Evolutionary conservation across 2,888 invertebrate species (phyloP), one percentile per base, ranked within the genome.

Genomic region (Apamea epomidion): DNA sequence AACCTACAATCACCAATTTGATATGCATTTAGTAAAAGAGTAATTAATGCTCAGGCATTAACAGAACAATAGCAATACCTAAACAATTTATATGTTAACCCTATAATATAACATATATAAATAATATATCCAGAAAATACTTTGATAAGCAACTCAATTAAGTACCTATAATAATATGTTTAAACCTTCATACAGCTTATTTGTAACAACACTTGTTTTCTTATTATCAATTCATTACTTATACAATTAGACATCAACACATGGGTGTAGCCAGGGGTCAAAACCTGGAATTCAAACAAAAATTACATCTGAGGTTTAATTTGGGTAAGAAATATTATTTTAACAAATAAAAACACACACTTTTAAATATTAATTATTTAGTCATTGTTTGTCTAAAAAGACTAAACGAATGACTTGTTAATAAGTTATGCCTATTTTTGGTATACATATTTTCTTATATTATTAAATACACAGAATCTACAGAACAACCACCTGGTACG

Each of bases 141-240:
- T 45, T 48, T 54, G 72, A 74, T 83, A 71, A 71, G 60, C n/a
- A 21, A 70, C 18, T 45, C 60, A 83, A 69, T 25, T 75, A 14
- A 12, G 29, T 42, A 58, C 12, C 10, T 25, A 42, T 32, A 75
- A 76, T 58, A 58, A 58, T 42, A 42, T 29, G 25, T 42, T 58
- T 25, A 42, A 29, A 54, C 51, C 21, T 18, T 21, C 25, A 37
- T 25, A 29, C 32, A 76, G n/a, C 18, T 76, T 37, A 14, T 60
- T 54, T 14, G 18, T 65, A 48, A n/a, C 16, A 37, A 58, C 25
- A 51, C 14, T 32, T 67, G 32, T 67, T 71, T 82, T 65, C 29
- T 48, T 60, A 14, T 58, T 82, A 69, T 75, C 45, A 68, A 42
- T 42, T 60, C 29, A 67, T 37, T 37, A 48, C 25, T 0, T 45